A percentile compares a stretch with the other conserved stretches of the same genome.
phyloP scores from a whole-genome alignment of 2,797 vertebrate species.

The Austrolebias charrua region DNA sequence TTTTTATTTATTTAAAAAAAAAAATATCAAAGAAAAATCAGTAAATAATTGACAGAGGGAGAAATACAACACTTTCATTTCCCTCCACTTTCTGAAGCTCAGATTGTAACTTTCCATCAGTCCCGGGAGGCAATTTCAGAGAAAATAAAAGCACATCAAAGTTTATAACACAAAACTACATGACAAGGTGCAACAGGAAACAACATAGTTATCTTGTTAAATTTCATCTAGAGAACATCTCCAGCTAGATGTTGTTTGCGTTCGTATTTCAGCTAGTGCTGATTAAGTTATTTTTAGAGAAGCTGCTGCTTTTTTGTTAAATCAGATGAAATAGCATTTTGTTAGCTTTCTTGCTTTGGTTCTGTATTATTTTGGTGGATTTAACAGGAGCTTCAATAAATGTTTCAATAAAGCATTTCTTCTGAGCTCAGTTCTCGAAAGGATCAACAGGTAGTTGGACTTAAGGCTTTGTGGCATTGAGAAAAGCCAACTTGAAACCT shows the following conservation, averaged over 20 bases:
- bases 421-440: conserved; percentile 1
- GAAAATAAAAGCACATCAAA: conserved; percentile 54
- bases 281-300: conserved; percentile 19
- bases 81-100: conserved; percentile 19
- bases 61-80: not conserved
- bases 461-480: conserved; percentile 11
- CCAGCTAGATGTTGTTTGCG: conserved; percentile 41
- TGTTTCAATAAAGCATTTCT: not conserved
- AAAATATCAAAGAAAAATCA: conserved; percentile 13
- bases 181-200: conserved; percentile 38
- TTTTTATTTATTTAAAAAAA: conserved; percentile 16
- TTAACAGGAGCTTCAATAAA: not conserved
- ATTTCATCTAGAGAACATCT: conserved; percentile 18
- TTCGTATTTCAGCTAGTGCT: conserved; percentile 22
- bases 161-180: conserved; percentile 55
- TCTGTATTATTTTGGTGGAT: not conserved
- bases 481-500: conserved; percentile 7
- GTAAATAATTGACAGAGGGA: conserved; percentile 19
- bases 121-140: conserved; percentile 36
- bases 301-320: conserved; percentile 43
- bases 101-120: conserved; percentile 22
- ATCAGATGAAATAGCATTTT: conserved; percentile 42
- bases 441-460: not conserved
- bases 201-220: conserved; percentile 46
- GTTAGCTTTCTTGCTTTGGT: too few species aligned